phyloP scores from a whole-genome alignment of 2,797 vertebrate species.

The Sebastes variabilis region DNA sequence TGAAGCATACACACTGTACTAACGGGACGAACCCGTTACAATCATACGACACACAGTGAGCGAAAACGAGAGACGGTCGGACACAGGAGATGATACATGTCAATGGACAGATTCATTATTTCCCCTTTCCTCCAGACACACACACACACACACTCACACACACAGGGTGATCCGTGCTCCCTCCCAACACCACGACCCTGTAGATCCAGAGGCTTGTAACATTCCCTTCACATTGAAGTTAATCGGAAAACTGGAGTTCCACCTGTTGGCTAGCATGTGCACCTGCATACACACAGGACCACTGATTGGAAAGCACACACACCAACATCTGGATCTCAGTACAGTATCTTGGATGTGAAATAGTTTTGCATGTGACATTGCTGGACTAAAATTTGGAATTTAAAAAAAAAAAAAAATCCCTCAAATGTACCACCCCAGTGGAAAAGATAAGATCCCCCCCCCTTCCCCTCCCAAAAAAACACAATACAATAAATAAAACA shows the following conservation, averaged over 20 bases:
- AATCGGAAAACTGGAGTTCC: slow-evolving; percentile 64
- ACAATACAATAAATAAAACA: slow-evolving; percentile 82
- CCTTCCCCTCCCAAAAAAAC: slow-evolving; percentile 30
- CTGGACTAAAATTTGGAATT: slow-evolving; percentile 56
- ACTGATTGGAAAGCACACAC: slow-evolving; percentile 52
- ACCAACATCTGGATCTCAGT: slow-evolving; percentile 66
- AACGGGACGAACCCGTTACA: slow-evolving; percentile 47
- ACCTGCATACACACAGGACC: slow-evolving; percentile 55
- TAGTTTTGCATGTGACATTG: slow-evolving; percentile 63
- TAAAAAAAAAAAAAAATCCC: slow-evolving; percentile 24
- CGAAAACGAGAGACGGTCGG: slow-evolving; percentile 51
- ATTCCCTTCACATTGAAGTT: slow-evolving; percentile 80
- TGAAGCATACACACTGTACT: slow-evolving; percentile 40
- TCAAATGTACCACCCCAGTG: slow-evolving; percentile 42
- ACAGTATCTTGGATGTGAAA: slow-evolving; percentile 80
- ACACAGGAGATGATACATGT: slow-evolving; percentile 71
- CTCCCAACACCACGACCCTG: slow-evolving; percentile 42
- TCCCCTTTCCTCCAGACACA: slow-evolving; percentile 38
- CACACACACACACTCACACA: background rate
- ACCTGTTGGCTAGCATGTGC: slow-evolving; percentile 61
- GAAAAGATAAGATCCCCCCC: slow-evolving; percentile 17
- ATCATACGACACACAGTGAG: slow-evolving; percentile 29
- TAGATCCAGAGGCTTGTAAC: slow-evolving; percentile 72
- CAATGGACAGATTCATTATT: slow-evolving; percentile 52
- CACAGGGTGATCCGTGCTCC: slow-evolving; percentile 33